phyloP scores from a whole-genome alignment of 2,113 vertebrate species.

The Phaetusa simplex region DNA sequence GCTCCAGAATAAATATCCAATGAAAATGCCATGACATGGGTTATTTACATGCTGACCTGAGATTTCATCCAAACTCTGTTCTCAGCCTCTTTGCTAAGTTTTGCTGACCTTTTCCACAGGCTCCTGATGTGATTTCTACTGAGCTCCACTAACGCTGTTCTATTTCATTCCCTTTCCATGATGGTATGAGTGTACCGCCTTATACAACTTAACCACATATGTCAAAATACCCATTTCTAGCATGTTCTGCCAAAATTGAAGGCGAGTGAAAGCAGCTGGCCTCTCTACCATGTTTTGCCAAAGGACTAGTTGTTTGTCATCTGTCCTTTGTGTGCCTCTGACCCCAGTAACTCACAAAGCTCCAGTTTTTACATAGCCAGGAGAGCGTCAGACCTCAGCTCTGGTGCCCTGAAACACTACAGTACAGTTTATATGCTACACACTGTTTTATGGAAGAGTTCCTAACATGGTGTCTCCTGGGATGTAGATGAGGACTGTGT shows the following conservation, averaged over 20 bases:
- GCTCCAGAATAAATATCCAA: constrained; percentile 17
- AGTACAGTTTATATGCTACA: background rate
- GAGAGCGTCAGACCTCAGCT: background rate
- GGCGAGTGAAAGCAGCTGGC: background rate
- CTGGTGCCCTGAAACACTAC: background rate
- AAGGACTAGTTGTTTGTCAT: background rate
- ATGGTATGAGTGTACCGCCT: background rate
- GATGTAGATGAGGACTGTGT: background rate
- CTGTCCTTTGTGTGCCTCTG: background rate
- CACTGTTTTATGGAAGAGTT: background rate
- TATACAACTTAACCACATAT: background rate
- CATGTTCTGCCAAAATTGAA: background rate
- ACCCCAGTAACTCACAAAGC: background rate
- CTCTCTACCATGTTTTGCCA: background rate
- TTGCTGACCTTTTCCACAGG: constrained; percentile 6
- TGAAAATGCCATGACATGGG: background rate
- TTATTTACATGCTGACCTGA: constrained; percentile 9
- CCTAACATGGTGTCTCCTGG: background rate
- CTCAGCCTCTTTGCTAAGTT: background rate
- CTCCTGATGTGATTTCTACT: background rate
- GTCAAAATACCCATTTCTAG: background rate
- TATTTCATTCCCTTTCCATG: background rate
- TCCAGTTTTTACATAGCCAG: background rate
- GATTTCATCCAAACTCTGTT: background rate
- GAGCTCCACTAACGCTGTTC: background rate